Evolutionary conservation across 2,797 vertebrate genomes (phyloP), one percentile per base, ranked within the genome.

Genomic region (Phrynocephalus guinanensis): DNA sequence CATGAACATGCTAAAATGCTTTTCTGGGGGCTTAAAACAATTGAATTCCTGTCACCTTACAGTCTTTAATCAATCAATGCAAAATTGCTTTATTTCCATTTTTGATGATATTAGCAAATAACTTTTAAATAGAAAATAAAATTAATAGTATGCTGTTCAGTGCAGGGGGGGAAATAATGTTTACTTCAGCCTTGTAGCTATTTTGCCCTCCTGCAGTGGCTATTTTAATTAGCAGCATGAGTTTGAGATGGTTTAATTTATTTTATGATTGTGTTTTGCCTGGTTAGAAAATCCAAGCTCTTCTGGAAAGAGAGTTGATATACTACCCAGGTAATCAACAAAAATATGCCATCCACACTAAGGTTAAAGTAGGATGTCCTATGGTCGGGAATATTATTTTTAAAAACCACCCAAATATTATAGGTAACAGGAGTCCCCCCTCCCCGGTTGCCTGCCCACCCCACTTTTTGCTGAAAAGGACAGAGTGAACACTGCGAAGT

Each of bases 221-320:
- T 96, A 94, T 96, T 97, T 97, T 97, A 97, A 96, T 97, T 97
- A 97, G 94, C 95, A 96, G 95, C 93, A 60, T 97, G 96, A 94
- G 95, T 96, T 97, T 96, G 93, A 85, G 91, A 90, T 95, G 93
- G 95, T 95, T 95, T 96, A 96, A 96, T 97, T 96, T 96, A 95
- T 96, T 96, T 96, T 96, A 94, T 95, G 95, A 95, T 94, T 95
- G 89, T 94, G 70, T 44, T 5, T 68, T 67, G 11, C 44, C 3
- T 81, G 11, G 22, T 18, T 63, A 7, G 8, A 11, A 93, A 95
- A 95, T 95, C 94, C 95, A 90, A 94, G 16, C 0, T 73, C 88
- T 93, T 96, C 95, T 94, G 92, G 93, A 97, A 95, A 86, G 91
- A 87, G 56, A 94, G 94, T 96, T 94, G 95, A 95, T 96, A 94